Base-by-base conservation (phyloP, 2,888 invertebrate species). In the Archaeoteleia sp. region DNA sequence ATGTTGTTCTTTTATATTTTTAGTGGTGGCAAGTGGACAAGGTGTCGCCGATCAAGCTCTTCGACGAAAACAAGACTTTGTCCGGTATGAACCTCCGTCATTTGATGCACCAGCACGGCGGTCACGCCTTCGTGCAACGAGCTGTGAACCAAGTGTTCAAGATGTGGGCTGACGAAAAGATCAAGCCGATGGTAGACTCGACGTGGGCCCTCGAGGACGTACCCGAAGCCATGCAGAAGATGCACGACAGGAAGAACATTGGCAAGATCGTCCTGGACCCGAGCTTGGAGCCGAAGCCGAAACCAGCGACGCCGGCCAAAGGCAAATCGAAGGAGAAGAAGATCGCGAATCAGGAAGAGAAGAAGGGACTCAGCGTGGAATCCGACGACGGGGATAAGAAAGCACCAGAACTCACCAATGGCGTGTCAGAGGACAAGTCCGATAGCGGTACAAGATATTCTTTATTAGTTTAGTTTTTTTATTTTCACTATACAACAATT, bases 1-100 rank as follows among this genome's bases (percentile, higher is more conserved):
- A 3, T 10, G 12, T 34, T 15, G 25, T 12, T 0, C 4, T 29
- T 15, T 60, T 61, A 75, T 66, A 14, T 72, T 84, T 85, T 5
- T 85, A 93, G 92, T 95, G 95, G 95, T 95, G 95, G 95, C 95
- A 95, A 87, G 94, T 95, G 66, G 95, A 95, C 87, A 95, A 95
- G 87, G 91, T 95, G 70, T 94, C 93, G 2, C 95, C 95, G 4
- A 90, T 95, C 85, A 95, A 94, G 86, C 87, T 95, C 77, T 95
- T 93, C 86, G 95, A 95, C 78, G 95, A 95, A 86, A 95, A 95
- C 88, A 94, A 94, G 87, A 91, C 91, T 65, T 87, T 95, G 65
- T 89, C 92, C 34, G 95, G 95, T 1, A 89, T 95, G 86, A 94
- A 95, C 86, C 88, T 95, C 78, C 91, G 95, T 54, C 92, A 93